Conservation (phyloP, 2,113 vertebrate species). For the Odocoileus hemionus region DNA sequence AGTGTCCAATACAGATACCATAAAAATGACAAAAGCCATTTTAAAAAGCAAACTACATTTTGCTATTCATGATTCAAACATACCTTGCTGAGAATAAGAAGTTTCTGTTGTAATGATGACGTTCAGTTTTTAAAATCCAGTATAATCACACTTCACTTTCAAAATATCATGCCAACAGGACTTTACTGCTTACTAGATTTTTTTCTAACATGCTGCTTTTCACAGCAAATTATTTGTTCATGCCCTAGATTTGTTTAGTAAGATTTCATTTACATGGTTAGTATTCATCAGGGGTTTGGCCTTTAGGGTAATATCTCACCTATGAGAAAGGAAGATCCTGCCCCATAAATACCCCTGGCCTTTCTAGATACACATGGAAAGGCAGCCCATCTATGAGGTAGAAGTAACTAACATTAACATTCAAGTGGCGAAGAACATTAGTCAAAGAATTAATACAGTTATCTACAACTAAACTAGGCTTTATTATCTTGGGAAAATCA, state of each 20-base stretch:
- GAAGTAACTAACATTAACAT: background rate
- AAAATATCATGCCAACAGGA: background rate
- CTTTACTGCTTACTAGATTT: background rate
- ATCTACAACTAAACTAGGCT: background rate
- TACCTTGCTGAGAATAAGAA: background rate
- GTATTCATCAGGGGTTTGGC: background rate
- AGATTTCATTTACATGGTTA: background rate
- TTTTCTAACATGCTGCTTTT: background rate
- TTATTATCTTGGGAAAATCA: background rate
- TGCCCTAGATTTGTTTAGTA: background rate
- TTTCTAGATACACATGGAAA: background rate
- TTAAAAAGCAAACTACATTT: background rate
- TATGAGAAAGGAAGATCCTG: background rate
- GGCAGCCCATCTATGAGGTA: background rate
- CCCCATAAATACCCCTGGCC: background rate
- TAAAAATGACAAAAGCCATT: background rate
- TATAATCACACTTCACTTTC: background rate
- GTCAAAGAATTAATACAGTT: background rate
- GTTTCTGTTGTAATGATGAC: background rate
- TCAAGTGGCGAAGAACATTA: background rate
- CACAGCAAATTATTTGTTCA: background rate
- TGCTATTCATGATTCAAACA: background rate
- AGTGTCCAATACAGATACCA: background rate
- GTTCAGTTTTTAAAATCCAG: background rate
- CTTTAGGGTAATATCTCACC: background rate